phyloP scores from a whole-genome alignment of 2,113 vertebrate species.

The Passer domesticus region DNA sequence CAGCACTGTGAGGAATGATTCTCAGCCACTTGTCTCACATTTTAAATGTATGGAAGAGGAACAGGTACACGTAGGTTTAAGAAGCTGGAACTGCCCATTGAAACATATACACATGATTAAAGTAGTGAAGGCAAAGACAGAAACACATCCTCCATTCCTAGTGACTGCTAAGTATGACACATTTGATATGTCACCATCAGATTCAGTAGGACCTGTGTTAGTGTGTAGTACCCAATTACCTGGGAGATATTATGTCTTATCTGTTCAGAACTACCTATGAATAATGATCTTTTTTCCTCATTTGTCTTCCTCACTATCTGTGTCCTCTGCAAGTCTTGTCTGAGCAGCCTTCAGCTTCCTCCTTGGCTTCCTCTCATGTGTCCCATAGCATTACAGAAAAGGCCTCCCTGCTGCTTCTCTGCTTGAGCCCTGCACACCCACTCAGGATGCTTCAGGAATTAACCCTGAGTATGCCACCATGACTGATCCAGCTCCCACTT shows the following conservation, averaged over 20 bases:
- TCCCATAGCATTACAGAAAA: neutral
- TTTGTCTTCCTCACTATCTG: neutral
- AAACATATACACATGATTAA: neutral
- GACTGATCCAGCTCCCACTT: neutral
- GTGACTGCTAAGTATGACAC: neutral
- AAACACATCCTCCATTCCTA: neutral
- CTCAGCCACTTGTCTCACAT: neutral
- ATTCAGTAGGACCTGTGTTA: neutral
- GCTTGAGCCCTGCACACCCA: neutral
- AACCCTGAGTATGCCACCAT: neutral
- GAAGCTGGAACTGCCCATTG: neutral
- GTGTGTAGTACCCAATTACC: neutral
- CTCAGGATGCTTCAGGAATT: neutral
- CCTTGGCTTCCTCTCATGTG: neutral
- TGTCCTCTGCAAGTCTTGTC: neutral
- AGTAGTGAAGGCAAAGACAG: neutral
- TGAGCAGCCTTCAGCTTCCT: neutral
- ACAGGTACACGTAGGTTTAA: neutral
- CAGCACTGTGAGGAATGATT: neutral
- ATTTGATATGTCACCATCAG: neutral
- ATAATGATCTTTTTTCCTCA: neutral
- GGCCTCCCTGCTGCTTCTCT: neutral
- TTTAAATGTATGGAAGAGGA: neutral
- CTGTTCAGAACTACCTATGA: neutral
- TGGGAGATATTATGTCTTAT: neutral